These are phyloP conservation scores for Diachrysia chrysitis DNA, from an alignment of 2,888 invertebrate genomes.

Conservation along the genomic window DNA sequence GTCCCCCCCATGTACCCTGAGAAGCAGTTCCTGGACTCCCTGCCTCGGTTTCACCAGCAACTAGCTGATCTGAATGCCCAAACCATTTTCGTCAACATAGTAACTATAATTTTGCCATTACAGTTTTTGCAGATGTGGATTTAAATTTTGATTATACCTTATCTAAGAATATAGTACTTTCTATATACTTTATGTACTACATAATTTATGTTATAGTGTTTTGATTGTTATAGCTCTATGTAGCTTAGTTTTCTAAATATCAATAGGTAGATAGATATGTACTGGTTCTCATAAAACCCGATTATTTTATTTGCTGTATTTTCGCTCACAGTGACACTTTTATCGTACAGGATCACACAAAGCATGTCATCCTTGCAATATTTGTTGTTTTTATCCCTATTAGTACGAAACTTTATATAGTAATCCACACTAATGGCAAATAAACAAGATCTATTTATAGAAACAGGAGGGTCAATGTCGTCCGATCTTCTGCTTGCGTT, in stretches of 20 bases:
- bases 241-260: too few species aligned
- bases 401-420: slow-evolving; percentile 3
- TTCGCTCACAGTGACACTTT: background rate
- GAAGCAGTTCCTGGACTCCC: slow-evolving; percentile 78
- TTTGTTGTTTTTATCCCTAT: background rate
- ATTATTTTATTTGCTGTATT: background rate
- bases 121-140: background rate
- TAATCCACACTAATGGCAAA: slow-evolving; percentile 44
- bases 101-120: background rate
- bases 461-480: slow-evolving; percentile 64
- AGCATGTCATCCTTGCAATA: background rate
- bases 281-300: too few species aligned
- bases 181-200: too few species aligned
- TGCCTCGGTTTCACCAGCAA: slow-evolving; percentile 81
- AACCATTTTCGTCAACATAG: slow-evolving; percentile 54
- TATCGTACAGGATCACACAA: background rate
- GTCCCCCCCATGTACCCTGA: slow-evolving; percentile 80
- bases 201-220: too few species aligned
- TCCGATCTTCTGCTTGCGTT: slow-evolving; percentile 44
- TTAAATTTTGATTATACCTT: background rate
- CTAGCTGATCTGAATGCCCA: slow-evolving; percentile 84
- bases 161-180: too few species aligned
- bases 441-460: slow-evolving; percentile 66
- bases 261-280: too few species aligned
- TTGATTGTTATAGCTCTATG: too few species aligned